Evolutionary conservation across 2,797 vertebrate species (phyloP), one percentile per base, ranked within the genome.

Genomic region (Oreortyx pictus): DNA sequence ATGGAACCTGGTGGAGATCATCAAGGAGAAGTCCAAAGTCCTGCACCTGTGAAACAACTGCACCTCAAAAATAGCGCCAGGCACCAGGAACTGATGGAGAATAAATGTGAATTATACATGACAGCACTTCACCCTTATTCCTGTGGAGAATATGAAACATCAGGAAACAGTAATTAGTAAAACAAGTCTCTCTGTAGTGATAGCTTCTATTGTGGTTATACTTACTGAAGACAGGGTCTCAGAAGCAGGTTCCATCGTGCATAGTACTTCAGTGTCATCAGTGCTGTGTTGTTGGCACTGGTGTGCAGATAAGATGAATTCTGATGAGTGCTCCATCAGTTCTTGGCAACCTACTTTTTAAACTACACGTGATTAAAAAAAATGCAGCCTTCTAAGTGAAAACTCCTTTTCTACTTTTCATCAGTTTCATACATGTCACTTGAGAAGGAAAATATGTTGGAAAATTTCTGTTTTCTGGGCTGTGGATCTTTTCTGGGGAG

Each of bases 201-300:
- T 29, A 43, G 7, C 14, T 71, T 41, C 9, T 71, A 43, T 27
- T 5, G 17, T 7, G 8, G 77, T 25, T 3, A 2, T 24, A 54
- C 5, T 89, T 95, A 50, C 13, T 3, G 15, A 44, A 31, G n/a
- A 18, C 24, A 44, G 10, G 3, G 5, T 46, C 18, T 52, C 47
- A 37, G 20, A 60, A 33, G 0, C 2, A 62, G 8, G 13, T 23
- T 89, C 18, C 11, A 24, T 54, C 35, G 31, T 1, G 16, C 33
- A 22, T 3, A 3, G 17, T 49, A 2, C 46, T 6, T 50, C 1
- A 0, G n/a, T 54, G 43, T 8, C 33, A 22, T 61, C 67, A 74
- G 33, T 39, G 7, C 16, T 77, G 25, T 31, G 24, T 16, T 57
- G 27, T 22, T 54, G 68, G 84, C 47, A 43, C 24, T 52, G 46